These are phyloP conservation scores for Sarotherodon lohbergeri DNA, from an alignment of 2,113 vertebrate genomes.

Conservation along the genomic window DNA sequence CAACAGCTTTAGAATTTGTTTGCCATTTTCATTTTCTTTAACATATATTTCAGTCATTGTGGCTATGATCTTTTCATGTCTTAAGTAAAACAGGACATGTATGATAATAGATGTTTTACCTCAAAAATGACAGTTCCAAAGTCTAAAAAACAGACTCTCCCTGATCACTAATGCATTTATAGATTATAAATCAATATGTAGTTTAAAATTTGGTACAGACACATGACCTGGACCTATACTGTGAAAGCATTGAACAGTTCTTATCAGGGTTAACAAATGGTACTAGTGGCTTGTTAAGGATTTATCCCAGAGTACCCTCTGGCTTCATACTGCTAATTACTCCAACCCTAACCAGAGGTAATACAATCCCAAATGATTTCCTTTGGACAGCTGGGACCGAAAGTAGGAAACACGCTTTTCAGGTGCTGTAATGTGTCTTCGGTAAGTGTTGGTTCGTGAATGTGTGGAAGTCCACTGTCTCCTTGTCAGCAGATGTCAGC, in stretches of 20 bases:
- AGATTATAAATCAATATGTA: neutral
- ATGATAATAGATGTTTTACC: neutral
- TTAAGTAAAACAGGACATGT: neutral
- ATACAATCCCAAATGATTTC: neutral
- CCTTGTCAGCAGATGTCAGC: conserved; percentile 20
- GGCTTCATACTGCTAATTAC: conserved; percentile 55
- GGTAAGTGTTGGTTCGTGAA: neutral
- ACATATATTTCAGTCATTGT: neutral
- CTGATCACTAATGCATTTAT: neutral
- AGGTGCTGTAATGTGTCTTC: conserved; percentile 10
- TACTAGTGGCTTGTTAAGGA: conserved; percentile 66
- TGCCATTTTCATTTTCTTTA: neutral
- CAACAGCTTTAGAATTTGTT: neutral
- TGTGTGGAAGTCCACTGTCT: conserved; percentile 13
- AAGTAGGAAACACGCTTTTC: neutral
- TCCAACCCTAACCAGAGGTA: neutral
- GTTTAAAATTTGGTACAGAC: neutral
- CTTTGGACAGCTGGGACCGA: neutral
- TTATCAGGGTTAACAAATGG: conserved; percentile 55
- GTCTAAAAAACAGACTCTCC: neutral
- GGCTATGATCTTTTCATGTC: neutral
- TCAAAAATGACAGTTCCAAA: neutral
- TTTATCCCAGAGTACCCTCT: conserved; percentile 68
- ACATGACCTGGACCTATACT: neutral
- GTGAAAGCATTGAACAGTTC: conserved; percentile 34